A percentile compares a stretch with the other conserved stretches of the same genome.
These are phyloP conservation scores for Mystacornis crossleyi DNA, from an alignment of 2,113 vertebrate species.

Conservation along the genomic window DNA sequence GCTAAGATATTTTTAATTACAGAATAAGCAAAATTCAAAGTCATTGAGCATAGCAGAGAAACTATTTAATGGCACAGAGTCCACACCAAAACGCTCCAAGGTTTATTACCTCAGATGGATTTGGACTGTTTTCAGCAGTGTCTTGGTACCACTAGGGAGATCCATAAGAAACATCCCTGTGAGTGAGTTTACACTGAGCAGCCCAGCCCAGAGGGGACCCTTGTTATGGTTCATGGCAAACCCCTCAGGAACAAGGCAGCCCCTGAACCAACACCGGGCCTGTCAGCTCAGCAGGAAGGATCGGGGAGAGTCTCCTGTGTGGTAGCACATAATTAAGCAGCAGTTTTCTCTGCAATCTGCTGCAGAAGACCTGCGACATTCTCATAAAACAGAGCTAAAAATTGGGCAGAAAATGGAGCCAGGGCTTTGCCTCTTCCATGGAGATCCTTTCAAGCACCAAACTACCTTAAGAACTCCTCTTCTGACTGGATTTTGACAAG, in stretches of 20 bases:
- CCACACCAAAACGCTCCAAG: neutral
- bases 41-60: neutral
- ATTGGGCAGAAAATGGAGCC: neutral
- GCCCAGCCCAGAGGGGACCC: neutral
- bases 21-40: neutral
- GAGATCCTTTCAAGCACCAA: neutral
- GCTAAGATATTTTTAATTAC: neutral
- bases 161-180: neutral
- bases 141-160: neutral
- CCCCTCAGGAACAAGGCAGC: neutral
- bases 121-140: neutral
- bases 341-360: neutral
- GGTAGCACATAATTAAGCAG: neutral
- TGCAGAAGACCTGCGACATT: neutral
- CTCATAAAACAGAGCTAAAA: neutral
- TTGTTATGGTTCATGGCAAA: neutral
- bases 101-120: neutral
- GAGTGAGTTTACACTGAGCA: neutral
- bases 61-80: neutral
- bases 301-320: neutral
- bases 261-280: neutral
- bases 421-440: neutral
- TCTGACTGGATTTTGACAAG: neutral
- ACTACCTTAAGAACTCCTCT: neutral
- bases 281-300: neutral